Conservation (phyloP, 2,888 invertebrate species). For the Hyppa rectilinea region DNA sequence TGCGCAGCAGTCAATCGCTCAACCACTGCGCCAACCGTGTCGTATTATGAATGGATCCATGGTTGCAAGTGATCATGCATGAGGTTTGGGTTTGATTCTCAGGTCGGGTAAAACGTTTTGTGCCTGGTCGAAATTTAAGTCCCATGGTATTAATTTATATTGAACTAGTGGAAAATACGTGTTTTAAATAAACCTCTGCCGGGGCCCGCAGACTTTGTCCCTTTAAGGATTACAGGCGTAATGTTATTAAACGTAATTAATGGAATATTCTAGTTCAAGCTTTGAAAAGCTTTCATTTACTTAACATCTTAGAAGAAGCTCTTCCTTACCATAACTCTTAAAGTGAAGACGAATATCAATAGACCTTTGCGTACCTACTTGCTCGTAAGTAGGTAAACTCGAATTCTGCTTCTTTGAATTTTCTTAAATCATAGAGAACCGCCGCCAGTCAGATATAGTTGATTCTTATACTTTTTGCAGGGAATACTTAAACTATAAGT, state of each 20-base stretch:
- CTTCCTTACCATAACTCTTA: not conserved
- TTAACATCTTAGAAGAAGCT: not conserved
- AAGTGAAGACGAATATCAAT: conserved; percentile 17
- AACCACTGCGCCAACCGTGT: no score
- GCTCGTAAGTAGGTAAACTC: not conserved
- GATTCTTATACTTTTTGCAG: not conserved
- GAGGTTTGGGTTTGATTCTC: not conserved
- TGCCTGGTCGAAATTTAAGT: not conserved
- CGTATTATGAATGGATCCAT: no score
- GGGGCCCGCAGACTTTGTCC: no score
- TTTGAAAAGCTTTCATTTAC: not conserved
- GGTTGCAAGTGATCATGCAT: not conserved
- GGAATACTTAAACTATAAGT: not conserved
- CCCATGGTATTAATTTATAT: not conserved
- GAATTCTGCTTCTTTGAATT: not conserved
- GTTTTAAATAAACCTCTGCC: not conserved
- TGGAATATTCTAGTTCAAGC: not conserved
- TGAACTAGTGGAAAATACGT: not conserved
- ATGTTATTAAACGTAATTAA: not conserved
- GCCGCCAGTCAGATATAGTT: no score
- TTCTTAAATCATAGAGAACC: not conserved
- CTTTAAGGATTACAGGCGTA: not conserved
- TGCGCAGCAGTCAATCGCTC: no score
- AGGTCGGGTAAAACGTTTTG: not conserved
- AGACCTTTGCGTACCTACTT: not conserved